Base-by-base conservation (phyloP, 2,797 vertebrate genomes). In the Acridotheres tristis region DNA sequence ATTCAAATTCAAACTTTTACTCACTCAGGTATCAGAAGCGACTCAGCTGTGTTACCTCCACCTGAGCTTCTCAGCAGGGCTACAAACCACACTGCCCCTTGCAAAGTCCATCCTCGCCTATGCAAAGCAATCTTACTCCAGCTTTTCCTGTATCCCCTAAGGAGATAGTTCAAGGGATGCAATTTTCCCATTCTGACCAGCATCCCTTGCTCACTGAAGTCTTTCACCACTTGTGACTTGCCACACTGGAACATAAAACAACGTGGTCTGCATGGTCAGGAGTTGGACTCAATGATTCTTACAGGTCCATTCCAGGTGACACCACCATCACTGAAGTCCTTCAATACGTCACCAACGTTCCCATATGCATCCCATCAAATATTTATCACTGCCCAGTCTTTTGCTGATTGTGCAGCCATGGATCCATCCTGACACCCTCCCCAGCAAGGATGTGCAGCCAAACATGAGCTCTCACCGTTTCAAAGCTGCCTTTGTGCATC, bases 401-500 rank as follows among this genome's bases (percentile, higher is more conserved):
- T 19, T 32, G 36, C 58, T 36, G 19, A 43, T 4, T 57, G 68
- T 7, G 13, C 7, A 2, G 45, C 19, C 87, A 48, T 0, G 5
- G 50, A 42, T 48, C 22, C 32, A 45, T 0, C 53, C 50, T 43
- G 50, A 23, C 14, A 8, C 29, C 29, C 20, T 68, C 47, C 55
- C 72, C 15, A 29, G 38, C 6, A 48, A 29, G 6, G 7, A 84
- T 69, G 5, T 68, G 30, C 69, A 47, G 5, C 51, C 54, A n/a
- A 51, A 48, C 5, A 27, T 21, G 90, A 54, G 32, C 82, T 96
- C 98, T 98, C 97, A 99, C 99, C 92, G 99, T 99, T 98, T 99
- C 99, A 98, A 99, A 99, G 98, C 99, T 99, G 97, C 99, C 99
- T 98, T 99, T 99, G 98, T 99, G 99, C 99, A 99, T 99, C 96